phyloP scores from a whole-genome alignment of 2,113 vertebrate species.

The Corythornis cristatus region DNA sequence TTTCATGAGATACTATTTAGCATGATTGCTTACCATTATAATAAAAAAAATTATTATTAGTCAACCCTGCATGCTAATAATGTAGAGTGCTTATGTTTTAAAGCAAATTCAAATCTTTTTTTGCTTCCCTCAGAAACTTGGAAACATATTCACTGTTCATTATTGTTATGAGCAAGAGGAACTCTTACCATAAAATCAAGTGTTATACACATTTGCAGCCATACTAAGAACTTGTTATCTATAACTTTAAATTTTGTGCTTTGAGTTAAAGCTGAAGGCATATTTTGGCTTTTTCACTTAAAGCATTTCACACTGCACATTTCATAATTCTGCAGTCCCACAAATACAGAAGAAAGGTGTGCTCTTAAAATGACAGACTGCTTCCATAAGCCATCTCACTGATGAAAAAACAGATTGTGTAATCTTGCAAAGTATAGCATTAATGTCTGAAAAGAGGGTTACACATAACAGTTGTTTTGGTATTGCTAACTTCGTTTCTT shows the following conservation, averaged over 20 bases:
- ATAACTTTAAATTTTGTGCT: background rate
- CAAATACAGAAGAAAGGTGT: background rate
- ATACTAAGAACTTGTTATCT: background rate
- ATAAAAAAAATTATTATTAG: background rate
- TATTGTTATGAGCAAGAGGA: background rate
- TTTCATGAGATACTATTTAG: background rate
- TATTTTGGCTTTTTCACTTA: background rate
- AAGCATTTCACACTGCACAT: background rate
- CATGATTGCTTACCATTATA: background rate
- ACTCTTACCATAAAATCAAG: background rate
- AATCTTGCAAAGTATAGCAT: background rate
- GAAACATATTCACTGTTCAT: background rate
- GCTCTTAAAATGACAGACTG: background rate
- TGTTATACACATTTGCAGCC: background rate
- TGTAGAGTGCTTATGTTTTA: background rate
- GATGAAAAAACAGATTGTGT: background rate
- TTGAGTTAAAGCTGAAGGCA: background rate
- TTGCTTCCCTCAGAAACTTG: background rate
- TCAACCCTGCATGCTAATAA: background rate
- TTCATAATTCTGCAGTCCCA: background rate
- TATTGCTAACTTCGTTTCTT: background rate
- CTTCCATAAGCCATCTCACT: background rate
- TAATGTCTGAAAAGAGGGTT: background rate
- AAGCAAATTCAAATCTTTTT: background rate
- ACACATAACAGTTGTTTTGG: background rate